Base-by-base conservation (phyloP, 2,888 invertebrate genomes). In the Prenolepis imparis region DNA sequence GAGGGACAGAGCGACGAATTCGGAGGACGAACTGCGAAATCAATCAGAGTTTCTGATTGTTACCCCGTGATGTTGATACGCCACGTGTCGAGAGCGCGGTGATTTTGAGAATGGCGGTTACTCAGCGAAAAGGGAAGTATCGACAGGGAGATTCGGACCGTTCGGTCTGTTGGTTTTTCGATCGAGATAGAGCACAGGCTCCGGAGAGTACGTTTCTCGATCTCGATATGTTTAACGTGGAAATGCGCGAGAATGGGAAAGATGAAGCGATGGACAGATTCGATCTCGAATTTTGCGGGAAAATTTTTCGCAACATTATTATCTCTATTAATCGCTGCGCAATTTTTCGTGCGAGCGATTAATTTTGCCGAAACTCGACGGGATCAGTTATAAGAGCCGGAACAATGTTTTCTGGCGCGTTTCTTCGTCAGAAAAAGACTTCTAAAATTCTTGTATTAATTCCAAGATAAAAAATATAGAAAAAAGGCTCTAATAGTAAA, bases 31-130 rank as follows among this genome's bases (percentile, higher is more conserved):
- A 44, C 36, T 48, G 67, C 83, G 84, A 83, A 93, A 92, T 93
- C 93, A 93, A 93, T 93, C 93, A 91, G 87, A 91, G 91, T 86
- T 90, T 87, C 88, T 90, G 92, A 93, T 93, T 93, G 92, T 93
- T 90, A 86, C 87, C 85, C 85, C 87, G 86, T 87, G 86, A 83
- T 92, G 91, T 93, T 93, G 92, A 92, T 91, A 91, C 88, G 91
- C 59, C 70, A 80, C 78, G 78, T 72, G 59, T 78, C 59, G 85
- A 85, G 85, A 78, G 28, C 55, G 18, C 21, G 52, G 75, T 75
- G 75, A 75, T 75, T 81, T 75, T 75, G 74, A 75, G 63, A 12
- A 12, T 52, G 81, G 28, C 18, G 55, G 55, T 81, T 81, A 57
- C 75, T 81, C 81, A 75, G 63, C 81, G 28, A 81, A 81, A 81